These are phyloP conservation scores for Capitella teleta DNA, from an alignment of 1,140 invertebrate species.

Conservation along the genomic window DNA sequence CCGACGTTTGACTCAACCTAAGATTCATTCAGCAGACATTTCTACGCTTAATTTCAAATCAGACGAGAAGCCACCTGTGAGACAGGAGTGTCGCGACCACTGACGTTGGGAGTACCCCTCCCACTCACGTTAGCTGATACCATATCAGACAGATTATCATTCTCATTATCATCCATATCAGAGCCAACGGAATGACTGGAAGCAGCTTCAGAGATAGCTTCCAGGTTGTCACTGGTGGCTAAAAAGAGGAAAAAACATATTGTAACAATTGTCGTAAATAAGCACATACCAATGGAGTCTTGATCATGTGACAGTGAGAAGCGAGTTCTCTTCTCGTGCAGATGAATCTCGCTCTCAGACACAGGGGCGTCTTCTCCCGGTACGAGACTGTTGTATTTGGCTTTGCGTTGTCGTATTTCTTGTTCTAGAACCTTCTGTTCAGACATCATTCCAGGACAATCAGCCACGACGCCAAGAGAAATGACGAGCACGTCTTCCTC, in stretches of 20 bases:
- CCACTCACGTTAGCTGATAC: slow-evolving; percentile 81
- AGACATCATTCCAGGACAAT: slow-evolving; percentile 57
- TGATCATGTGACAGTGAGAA: slow-evolving; percentile 73
- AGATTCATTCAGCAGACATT: too few relatives aligned
- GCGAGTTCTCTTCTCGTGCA: slow-evolving; percentile 51
- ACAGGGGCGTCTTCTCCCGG: slow-evolving; percentile 25
- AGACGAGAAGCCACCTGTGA: too few relatives aligned
- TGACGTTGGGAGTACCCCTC: slow-evolving; percentile 69
- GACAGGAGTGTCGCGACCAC: slow-evolving; percentile 84
- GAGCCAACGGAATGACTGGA: slow-evolving; percentile 91
- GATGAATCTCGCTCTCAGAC: slow-evolving; percentile 31
- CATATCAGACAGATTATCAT: slow-evolving; percentile 92
- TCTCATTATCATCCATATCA: slow-evolving; percentile 55
- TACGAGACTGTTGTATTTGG: slow-evolving; percentile 5
- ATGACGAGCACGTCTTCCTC: slow-evolving; percentile 55
- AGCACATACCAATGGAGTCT: slow-evolving; percentile 52
- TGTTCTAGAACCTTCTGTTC: slow-evolving; percentile 55
- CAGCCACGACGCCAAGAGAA: slow-evolving; percentile 48
- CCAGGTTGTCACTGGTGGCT: slow-evolving; percentile 75
- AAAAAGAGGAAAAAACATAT: too few relatives aligned
- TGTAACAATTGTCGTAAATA: too few relatives aligned
- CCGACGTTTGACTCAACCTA: slow-evolving; percentile 1
- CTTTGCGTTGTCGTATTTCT: neutral
- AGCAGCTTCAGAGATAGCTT: slow-evolving; percentile 61
- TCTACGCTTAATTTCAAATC: too few relatives aligned